A percentile compares a stretch with the other conserved stretches of the same genome.
phyloP scores from a whole-genome alignment of 2,113 vertebrate genomes.

The Motacilla alba region DNA sequence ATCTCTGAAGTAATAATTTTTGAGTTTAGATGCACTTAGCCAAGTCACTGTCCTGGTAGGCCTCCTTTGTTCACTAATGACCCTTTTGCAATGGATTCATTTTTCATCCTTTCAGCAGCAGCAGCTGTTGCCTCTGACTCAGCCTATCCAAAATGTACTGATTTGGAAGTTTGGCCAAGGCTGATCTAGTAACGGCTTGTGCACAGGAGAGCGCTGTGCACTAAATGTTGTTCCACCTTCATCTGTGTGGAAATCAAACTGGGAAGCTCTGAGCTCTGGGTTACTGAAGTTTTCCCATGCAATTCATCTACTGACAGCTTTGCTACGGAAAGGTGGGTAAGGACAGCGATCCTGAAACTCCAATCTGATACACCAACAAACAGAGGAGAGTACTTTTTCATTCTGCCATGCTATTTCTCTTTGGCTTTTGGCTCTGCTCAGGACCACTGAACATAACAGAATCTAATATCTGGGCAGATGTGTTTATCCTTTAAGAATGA shows the following conservation, averaged over 20 bases:
- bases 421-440: not conserved
- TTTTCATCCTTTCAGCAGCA: slow-evolving; percentile 29
- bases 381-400: not conserved
- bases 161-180: slow-evolving; percentile 18
- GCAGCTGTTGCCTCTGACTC: slow-evolving; percentile 43
- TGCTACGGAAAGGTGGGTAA: not conserved
- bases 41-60: not conserved
- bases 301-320: not conserved
- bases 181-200: not conserved
- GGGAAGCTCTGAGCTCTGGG: not conserved
- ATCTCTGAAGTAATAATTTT: not conserved
- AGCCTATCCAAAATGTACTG: not conserved
- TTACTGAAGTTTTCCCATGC: not conserved
- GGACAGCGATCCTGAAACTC: not conserved
- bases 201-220: not conserved
- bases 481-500: not conserved
- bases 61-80: not conserved
- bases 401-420: not conserved
- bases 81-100: not conserved
- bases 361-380: not conserved
- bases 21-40: not conserved
- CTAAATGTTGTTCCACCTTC: not conserved
- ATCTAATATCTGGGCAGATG: not conserved
- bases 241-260: not conserved
- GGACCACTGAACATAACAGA: not conserved